Conservation (phyloP, 2,113 vertebrate species). For the Osmerus mordax region DNA sequence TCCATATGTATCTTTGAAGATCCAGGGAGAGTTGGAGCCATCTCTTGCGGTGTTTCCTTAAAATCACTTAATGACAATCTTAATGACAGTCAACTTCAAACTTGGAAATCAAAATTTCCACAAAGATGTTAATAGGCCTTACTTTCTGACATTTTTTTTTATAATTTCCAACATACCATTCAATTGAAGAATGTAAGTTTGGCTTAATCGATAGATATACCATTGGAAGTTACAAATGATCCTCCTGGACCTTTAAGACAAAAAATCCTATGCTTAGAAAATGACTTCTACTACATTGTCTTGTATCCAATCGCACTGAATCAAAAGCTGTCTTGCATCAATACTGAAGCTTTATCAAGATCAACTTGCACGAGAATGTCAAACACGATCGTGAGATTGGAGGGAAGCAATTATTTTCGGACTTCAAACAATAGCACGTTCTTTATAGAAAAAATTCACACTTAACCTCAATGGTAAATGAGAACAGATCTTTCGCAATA, state of each 20-base stretch:
- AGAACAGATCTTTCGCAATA: conserved; percentile 35
- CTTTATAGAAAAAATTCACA: conserved; percentile 19
- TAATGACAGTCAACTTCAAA: too few species aligned
- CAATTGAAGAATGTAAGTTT: too few species aligned
- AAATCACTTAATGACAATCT: too few species aligned
- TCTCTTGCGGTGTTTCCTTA: conserved; percentile 1
- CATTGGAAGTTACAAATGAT: too few species aligned
- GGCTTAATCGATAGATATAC: too few species aligned
- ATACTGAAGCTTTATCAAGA: conserved; percentile 21
- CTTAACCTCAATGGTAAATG: conserved; percentile 16
- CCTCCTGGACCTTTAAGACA: too few species aligned
- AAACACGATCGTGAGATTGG: conserved; percentile 22
- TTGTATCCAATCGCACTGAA: conserved; percentile 12
- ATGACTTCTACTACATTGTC: conserved; percentile 9
- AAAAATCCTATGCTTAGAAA: too few species aligned
- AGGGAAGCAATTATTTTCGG: conserved; percentile 29
- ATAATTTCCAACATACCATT: too few species aligned
- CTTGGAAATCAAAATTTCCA: too few species aligned
- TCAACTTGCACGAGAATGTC: conserved; percentile 13
- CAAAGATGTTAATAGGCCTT: too few species aligned
- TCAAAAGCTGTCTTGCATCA: conserved; percentile 13
- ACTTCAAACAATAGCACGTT: conserved; percentile 20
- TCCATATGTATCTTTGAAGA: conserved; percentile 19
- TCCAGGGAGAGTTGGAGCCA: conserved; percentile 4
- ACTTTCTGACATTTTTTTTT: too few species aligned